Conservation (phyloP, 2,797 vertebrate genomes). For the Pipistrellus nathusii region DNA sequence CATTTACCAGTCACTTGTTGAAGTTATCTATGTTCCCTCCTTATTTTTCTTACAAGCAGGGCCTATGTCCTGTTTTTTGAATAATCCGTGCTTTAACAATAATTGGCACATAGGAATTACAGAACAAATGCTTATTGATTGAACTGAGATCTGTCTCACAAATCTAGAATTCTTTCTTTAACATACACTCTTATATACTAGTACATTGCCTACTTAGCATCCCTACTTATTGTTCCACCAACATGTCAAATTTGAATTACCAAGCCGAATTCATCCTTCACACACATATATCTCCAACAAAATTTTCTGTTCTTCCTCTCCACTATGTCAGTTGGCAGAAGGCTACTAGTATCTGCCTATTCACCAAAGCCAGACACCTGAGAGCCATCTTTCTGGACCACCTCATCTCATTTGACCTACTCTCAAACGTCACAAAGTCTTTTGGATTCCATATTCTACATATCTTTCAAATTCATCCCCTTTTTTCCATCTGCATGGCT, state of each 20-base stretch:
- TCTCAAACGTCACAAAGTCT: background rate
- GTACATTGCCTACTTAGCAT: background rate
- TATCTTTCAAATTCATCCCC: background rate
- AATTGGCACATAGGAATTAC: background rate
- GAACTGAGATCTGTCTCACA: background rate
- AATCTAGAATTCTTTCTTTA: background rate
- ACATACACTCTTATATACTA: background rate
- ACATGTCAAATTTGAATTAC: background rate
- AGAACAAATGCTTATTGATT: background rate
- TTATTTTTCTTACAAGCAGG: background rate
- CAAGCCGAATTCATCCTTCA: background rate
- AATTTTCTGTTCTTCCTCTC: background rate
- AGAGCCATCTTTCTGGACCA: background rate
- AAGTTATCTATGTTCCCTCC: background rate
- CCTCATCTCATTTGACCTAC: background rate
- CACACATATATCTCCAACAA: background rate
- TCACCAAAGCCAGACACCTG: background rate
- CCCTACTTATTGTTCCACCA: background rate
- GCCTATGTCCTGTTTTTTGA: constrained; percentile 17
- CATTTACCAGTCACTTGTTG: constrained; percentile 13
- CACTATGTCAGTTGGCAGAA: background rate
- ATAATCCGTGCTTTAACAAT: background rate
- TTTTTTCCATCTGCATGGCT: background rate
- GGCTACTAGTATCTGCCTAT: background rate
- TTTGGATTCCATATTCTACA: background rate